Evolutionary conservation across 2,113 vertebrate genomes (phyloP), one percentile per base, ranked within the genome.

Genomic region (Platysternon megacephalum): DNA sequence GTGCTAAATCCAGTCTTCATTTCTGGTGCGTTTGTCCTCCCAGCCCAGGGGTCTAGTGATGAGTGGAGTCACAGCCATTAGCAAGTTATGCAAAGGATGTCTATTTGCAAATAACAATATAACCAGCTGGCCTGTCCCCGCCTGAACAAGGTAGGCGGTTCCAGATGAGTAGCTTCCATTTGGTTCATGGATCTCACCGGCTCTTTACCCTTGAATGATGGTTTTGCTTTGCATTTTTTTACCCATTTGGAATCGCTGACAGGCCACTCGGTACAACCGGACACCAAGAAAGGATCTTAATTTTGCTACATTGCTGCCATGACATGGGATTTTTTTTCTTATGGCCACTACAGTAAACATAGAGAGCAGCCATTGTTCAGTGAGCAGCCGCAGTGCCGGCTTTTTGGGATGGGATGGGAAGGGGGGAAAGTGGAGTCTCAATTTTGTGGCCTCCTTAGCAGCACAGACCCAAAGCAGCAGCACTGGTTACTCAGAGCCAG

Each of bases 321-420:
- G 3, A 51, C 48, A 2, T 3, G 6, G 58, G 26, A 53, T n/a
- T 22, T 17, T 22, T 17, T 28, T 72, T 61, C 28, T 19, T 29
- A 1, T 0, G 28, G 51, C 28, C 3, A 0, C 24, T 61, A 32
- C 0, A 0, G 42, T 21, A 51, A 1, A 22, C 19, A 8, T 61
- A 58, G 46, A 80, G 32, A 28, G 10, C 13, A 32, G 13, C 58
- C 68, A 42, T 74, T 24, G 68, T 24, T 58, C 35, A 39, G n/a
- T 39, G 65, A 39, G 17, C 65, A 21, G 65, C n/a, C 1, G 2
- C 65, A 2, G 35, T 10, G 65, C 65, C 35, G 22, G 35, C 35
- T 68, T 19, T 35, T 39, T 39, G 65, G 11, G 22, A n/a, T 17
- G 16, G 35, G n/a, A 21, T 39, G 68, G n/a, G 28, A 39, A 72